A percentile compares a stretch with the other conserved stretches of the same genome.
Evolutionary conservation across 2,797 vertebrate species (phyloP).

Genomic region (Ceyx erithaca): DNA sequence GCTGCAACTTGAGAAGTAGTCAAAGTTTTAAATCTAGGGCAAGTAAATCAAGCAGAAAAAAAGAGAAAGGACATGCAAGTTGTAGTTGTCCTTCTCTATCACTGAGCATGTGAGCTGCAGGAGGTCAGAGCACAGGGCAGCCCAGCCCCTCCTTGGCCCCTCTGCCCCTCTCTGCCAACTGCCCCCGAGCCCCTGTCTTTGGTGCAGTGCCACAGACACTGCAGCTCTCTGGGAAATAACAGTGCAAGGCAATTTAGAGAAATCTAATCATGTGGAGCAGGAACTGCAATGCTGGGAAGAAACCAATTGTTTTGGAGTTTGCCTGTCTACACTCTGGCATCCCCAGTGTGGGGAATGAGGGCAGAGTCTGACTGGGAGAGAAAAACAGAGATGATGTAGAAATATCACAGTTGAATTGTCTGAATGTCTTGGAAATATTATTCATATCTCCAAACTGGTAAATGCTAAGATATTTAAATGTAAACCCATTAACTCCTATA

Average conservation of each 20-base stretch:
- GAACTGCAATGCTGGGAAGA: neutral
- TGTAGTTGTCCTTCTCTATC: constrained; percentile 38
- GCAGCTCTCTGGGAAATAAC: neutral
- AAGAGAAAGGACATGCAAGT: constrained; percentile 29
- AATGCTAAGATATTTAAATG: neutral
- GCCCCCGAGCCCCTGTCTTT: neutral
- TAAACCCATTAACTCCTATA: neutral
- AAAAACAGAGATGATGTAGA: neutral
- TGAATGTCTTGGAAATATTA: neutral
- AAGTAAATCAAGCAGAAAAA: constrained; percentile 58
- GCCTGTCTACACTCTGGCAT: neutral
- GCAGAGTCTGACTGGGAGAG: neutral
- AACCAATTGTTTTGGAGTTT: neutral
- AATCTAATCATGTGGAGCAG: neutral
- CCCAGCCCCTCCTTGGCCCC: rapidly evolving
- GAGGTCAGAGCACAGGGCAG: neutral
- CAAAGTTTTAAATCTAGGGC: constrained; percentile 64
- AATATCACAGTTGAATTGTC: neutral
- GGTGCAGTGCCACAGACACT: neutral
- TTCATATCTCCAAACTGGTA: neutral
- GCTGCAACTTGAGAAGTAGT: constrained; percentile 19
- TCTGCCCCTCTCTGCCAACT: neutral
- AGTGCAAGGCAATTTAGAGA: neutral
- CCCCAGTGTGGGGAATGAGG: neutral
- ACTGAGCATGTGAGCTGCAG: neutral